These are phyloP conservation scores for Thelaira solivaga DNA, from an alignment of 2,888 invertebrate species.

Conservation along the genomic window DNA sequence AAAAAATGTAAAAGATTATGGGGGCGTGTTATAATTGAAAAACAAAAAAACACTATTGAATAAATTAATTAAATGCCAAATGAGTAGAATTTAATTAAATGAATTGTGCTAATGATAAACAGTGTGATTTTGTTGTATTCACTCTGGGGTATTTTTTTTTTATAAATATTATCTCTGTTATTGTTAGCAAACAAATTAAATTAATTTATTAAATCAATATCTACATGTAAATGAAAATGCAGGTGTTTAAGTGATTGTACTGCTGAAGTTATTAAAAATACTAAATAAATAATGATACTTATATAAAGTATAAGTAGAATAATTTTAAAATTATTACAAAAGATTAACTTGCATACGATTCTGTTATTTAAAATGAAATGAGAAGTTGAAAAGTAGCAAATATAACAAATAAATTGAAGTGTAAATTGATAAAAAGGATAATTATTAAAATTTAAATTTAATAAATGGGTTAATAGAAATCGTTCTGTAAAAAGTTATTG, in stretches of 20 bases:
- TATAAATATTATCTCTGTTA: not conserved
- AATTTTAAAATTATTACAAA: too few species aligned
- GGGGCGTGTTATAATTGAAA: constrained; percentile 1
- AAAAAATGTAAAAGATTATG: too few species aligned
- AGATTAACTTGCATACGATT: too few species aligned
- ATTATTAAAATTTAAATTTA: too few species aligned
- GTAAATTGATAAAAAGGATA: too few species aligned
- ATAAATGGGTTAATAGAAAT: too few species aligned
- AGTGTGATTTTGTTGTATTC: not conserved
- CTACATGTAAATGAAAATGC: too few species aligned
- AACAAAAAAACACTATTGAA: constrained; percentile 30
- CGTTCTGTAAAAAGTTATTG: too few species aligned
- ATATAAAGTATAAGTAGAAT: not conserved
- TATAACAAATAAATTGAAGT: too few species aligned
- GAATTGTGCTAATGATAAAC: constrained; percentile 24
- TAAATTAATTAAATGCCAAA: constrained; percentile 44
- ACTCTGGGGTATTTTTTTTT: not conserved
- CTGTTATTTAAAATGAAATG: too few species aligned
- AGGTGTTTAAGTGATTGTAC: not conserved
- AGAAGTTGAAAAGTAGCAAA: too few species aligned
- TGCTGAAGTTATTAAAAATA: not conserved
- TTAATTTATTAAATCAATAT: not conserved
- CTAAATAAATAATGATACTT: not conserved
- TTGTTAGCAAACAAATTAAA: constrained; percentile 3
- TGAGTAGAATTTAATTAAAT: constrained; percentile 43